Evolutionary conservation across 2,797 vertebrate species (phyloP), one percentile per base, ranked within the genome.

Genomic region (Brachyrhaphis roseni): DNA sequence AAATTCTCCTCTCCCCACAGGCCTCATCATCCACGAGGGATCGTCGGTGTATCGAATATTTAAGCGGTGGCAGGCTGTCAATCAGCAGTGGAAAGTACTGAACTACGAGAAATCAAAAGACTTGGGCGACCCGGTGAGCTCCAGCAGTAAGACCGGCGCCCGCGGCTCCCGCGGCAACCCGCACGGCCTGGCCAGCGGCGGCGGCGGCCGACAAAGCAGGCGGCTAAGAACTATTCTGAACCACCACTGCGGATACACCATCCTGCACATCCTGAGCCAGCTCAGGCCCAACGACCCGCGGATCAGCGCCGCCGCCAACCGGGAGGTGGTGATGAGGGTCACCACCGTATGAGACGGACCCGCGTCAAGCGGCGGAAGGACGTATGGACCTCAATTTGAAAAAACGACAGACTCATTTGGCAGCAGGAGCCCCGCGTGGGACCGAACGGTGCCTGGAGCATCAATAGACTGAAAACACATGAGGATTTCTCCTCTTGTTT

Each of bases 81-180:
- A 98, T 92, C 97, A 98, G 92, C 97, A 98, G 86, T 98, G 97
- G 97, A 98, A 98, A 92, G 97, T 98, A 79, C 93, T 98, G 93
- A 98, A 98, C 94, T 98, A 98, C 79, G 97, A 98, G 92, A 98
- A 98, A 90, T 95, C 97, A 41, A 98, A 97, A 94, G 97, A 98
- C 94, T 90, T 96, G 91, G 97, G 97, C 70, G 97, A 98, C 92
- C 96, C 97, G 53, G 8, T 96, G 92, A 96, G 96, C 70, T 96
- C 96, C 75, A 94, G 93, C 90, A 92, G 95, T 82, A 98, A 98
- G 93, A 86, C 93, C 0, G 96, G 96, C 72, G 92, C 92, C 34
- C 97, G 97, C 57, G 95, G 96, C 89, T 96, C 96, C 70, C 95
- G 97, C 87, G 93, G 93, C 46, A 96, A 95, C 92, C 95, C 96